A percentile compares a stretch with the other conserved stretches of the same genome.
phyloP scores from a whole-genome alignment of 2,888 invertebrate species.

The Acanthoscelides obtectus region DNA sequence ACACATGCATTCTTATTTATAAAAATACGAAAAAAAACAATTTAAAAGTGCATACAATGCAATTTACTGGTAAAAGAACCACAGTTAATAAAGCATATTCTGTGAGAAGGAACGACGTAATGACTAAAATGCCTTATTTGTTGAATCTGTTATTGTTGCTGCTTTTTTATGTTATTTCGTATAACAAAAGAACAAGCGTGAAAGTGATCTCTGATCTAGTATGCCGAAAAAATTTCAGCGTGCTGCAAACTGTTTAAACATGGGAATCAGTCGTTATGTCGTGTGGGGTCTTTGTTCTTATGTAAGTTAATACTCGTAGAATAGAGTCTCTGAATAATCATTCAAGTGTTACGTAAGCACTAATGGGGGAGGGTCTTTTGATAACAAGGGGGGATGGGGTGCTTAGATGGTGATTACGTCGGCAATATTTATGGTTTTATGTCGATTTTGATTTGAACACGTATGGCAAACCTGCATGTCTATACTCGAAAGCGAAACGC shows the following conservation, averaged over 20 bases:
- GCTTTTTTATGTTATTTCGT: neutral
- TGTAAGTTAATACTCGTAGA: no score
- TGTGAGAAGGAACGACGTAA: neutral
- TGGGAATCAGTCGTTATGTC: neutral
- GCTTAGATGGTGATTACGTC: no score
- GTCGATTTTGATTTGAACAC: no score
- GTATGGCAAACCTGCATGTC: no score
- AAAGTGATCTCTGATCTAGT: neutral
- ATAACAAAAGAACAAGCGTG: neutral
- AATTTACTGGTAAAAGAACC: neutral
- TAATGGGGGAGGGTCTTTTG: no score
- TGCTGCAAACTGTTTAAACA: neutral
- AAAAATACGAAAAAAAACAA: neutral
- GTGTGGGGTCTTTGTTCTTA: neutral
- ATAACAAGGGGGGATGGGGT: no score
- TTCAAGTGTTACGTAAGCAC: no score
- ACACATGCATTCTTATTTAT: neutral
- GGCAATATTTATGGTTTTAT: no score
- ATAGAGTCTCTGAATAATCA: no score
- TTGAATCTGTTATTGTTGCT: neutral
- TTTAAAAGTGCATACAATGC: neutral
- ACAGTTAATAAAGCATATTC: neutral
- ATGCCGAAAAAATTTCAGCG: neutral
- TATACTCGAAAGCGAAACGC: no score
- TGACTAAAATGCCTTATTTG: neutral